Conservation (phyloP, 2,113 vertebrate genomes). For the Anhinga anhinga region DNA sequence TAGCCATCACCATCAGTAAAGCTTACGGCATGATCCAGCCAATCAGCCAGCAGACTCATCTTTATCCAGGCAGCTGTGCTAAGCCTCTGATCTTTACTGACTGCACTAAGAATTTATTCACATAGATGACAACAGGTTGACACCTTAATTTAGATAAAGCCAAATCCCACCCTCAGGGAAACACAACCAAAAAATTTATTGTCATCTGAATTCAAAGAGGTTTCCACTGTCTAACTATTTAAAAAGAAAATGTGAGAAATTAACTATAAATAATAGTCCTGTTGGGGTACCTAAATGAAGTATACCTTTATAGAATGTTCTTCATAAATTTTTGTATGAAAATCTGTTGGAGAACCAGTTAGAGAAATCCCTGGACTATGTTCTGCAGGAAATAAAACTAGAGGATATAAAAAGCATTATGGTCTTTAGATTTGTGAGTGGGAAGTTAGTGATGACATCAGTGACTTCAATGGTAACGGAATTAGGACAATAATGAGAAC, state of each 20-base stretch:
- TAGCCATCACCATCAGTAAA: not conserved
- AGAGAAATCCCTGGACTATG: not conserved
- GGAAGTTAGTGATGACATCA: not conserved
- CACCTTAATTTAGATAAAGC: not conserved
- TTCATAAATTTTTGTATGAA: not conserved
- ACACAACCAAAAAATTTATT: not conserved
- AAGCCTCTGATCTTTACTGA: not conserved
- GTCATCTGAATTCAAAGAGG: not conserved
- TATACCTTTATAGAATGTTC: not conserved
- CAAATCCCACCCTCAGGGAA: not conserved
- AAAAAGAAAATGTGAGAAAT: not conserved
- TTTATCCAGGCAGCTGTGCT: not conserved
- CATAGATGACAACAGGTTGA: not conserved
- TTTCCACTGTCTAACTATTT: not conserved
- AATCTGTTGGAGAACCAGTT: not conserved
- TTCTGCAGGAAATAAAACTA: not conserved
- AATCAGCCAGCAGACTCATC: not conserved
- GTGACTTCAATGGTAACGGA: not conserved
- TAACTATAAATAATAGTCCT: not conserved
- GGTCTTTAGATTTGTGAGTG: not conserved
- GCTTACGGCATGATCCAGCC: not conserved
- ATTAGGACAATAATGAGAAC: not conserved
- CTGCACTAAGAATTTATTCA: not conserved
- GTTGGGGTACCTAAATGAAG: not conserved
- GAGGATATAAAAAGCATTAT: not conserved